Conservation (phyloP, 2,888 invertebrate species). For the Agrochola lota region DNA sequence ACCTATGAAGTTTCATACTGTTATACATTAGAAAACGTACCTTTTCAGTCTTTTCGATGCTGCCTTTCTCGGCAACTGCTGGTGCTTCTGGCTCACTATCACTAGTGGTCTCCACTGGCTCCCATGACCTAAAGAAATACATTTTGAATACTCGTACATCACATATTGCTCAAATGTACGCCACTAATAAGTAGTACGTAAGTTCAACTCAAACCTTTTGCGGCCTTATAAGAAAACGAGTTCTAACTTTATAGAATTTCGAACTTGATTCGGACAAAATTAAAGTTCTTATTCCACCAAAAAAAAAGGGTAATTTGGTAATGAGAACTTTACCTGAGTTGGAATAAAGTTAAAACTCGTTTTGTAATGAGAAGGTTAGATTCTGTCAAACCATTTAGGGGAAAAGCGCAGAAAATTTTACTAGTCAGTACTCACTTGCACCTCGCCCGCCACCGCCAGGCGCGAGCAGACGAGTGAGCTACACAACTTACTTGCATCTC, state of each 20-base stretch:
- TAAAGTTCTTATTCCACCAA: too few relatives aligned
- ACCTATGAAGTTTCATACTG: too few relatives aligned
- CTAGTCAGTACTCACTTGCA: neutral
- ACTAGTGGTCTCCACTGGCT: conserved; percentile 85
- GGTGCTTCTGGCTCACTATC: conserved; percentile 86
- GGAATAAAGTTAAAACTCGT: too few relatives aligned
- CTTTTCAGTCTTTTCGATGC: conserved; percentile 90
- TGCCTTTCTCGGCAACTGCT: conserved; percentile 85
- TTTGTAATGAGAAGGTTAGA: too few relatives aligned
- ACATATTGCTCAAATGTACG: neutral
- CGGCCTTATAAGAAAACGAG: too few relatives aligned
- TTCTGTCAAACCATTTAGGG: too few relatives aligned
- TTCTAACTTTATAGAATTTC: too few relatives aligned
- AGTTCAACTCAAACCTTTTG: neutral
- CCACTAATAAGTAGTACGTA: neutral
- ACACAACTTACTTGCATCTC: conserved; percentile 80
- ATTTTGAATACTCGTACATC: neutral
- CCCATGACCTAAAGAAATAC: conserved; percentile 80
- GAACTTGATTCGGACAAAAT: too few relatives aligned
- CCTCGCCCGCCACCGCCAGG: conserved; percentile 11
- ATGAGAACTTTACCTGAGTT: too few relatives aligned
- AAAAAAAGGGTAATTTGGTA: too few relatives aligned
- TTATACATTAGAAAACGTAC: conserved; percentile 48
- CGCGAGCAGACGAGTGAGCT: conserved; percentile 79
- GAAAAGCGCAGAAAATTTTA: too few relatives aligned